Conservation (phyloP, 1,140 invertebrate genomes). For the Rhagoletis pomonella region DNA sequence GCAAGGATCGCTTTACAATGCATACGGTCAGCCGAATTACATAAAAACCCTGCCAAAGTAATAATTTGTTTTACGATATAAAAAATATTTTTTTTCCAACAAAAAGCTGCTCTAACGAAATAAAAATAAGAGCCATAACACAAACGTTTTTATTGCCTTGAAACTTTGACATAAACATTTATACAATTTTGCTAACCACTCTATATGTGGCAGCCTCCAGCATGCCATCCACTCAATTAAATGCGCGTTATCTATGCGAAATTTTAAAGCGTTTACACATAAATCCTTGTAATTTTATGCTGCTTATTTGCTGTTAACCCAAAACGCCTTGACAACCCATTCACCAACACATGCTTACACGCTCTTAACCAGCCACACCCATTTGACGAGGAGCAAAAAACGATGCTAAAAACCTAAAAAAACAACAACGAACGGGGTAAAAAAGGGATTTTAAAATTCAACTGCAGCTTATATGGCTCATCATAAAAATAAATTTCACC, state of each 20-base stretch:
- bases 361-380: conserved; percentile 2
- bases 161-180: too few species aligned
- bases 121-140: not conserved
- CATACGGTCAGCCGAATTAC: not conserved
- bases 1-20: not conserved
- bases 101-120: not conserved
- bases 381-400: not conserved
- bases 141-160: not conserved
- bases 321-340: conserved; percentile 51
- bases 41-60: conserved; percentile 18
- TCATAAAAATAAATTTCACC: conserved; percentile 73
- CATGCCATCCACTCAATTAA: conserved; percentile 67
- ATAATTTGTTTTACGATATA: conserved; percentile 41
- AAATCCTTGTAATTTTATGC: conserved; percentile 65
- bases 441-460: conserved; percentile 67
- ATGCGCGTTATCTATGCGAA: conserved; percentile 72
- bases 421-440: not conserved
- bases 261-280: conserved; percentile 74
- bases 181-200: conserved; percentile 6
- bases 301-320: conserved; percentile 52
- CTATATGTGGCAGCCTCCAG: conserved; percentile 22
- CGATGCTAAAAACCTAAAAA: not conserved
- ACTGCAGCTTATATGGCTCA: conserved; percentile 64
- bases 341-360: conserved; percentile 51
- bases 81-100: conserved; percentile 26